These are phyloP conservation scores for Labeo catla DNA, from an alignment of 2,113 vertebrate genomes.

Conservation along the genomic window DNA sequence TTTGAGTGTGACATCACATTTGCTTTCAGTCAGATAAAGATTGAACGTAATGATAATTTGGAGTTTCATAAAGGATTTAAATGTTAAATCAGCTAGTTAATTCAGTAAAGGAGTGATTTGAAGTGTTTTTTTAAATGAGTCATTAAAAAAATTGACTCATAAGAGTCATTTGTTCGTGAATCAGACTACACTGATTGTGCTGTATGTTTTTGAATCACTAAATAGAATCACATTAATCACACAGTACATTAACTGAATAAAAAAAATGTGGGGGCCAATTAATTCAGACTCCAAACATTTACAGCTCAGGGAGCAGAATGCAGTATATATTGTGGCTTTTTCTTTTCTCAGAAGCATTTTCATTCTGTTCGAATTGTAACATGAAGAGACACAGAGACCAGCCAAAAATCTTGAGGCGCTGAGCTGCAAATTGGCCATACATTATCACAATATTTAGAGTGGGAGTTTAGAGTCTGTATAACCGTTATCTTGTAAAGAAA, in stretches of 20 bases:
- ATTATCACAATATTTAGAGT: slow-evolving; percentile 7
- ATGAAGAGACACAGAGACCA: not conserved
- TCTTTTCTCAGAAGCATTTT: not conserved
- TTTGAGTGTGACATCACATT: not conserved
- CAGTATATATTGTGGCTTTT: not conserved
- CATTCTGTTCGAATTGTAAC: not conserved
- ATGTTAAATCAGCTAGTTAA: not conserved
- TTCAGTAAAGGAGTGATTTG: not conserved
- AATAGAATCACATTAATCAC: not conserved
- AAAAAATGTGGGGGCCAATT: too few relatives aligned
- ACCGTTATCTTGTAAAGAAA: not conserved
- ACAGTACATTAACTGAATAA: too few relatives aligned
- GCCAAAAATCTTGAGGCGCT: not conserved
- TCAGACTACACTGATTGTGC: not conserved
- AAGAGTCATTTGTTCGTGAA: not conserved
- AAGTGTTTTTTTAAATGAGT: not conserved
- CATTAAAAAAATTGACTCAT: not conserved
- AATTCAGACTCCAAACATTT: not conserved
- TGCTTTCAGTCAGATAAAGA: too few relatives aligned
- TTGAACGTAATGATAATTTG: not conserved
- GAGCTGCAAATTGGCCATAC: not conserved
- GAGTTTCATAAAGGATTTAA: not conserved
- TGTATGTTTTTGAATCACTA: not conserved
- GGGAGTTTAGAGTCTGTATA: not conserved
- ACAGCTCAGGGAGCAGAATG: not conserved